Evolutionary conservation across 2,113 vertebrate species (phyloP), one percentile per base, ranked within the genome.

Genomic region (Sisor rabdophorus): DNA sequence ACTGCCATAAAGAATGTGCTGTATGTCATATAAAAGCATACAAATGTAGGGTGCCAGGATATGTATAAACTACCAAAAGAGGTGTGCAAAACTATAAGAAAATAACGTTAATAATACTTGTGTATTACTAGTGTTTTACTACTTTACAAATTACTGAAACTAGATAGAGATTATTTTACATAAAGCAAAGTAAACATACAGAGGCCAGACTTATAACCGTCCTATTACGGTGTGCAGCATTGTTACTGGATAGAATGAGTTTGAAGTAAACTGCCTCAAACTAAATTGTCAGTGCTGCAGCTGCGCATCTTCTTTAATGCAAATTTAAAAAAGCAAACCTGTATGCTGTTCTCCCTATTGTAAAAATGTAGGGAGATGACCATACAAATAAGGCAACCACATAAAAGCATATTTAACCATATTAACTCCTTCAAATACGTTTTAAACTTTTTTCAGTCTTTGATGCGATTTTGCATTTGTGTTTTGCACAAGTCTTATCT

Each of bases 141-240:
- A 17, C 13, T 71, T 60, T 40, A 40, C 69, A 77, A 77, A 69
- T 32, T 24, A 13, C 44, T 47, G 19, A 53, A 70, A 77, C 53
- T 61, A 61, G 55, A n/a, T 77, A 68, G 61, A n/a, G 20, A 53
- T 9, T 7, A 40, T 61, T 71, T 61, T 47, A 52, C 30, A 15
- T 26, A 30, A 5, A 54, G 75, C 52, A 16, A 50, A 3, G 5
- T 5, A 56, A 67, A 44, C 44, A 55, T 44, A 44, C 26, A 65
- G 1, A 44, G 2, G 19, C 32, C 52, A 0, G 1, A 20, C 15
- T 68, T 15, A 50, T 55, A 20, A 9, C 16, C 20, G 69, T 70
- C 26, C 26, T 65, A 47, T 32, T 12, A 40, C 28, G 2, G 13
- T 75, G 53, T 69, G 70, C 26, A 50, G 24, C 24, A 20, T 22